These are phyloP conservation scores for Caenorhabditis brenneri DNA, from an alignment of 1,140 invertebrate species.

Conservation along the genomic window DNA sequence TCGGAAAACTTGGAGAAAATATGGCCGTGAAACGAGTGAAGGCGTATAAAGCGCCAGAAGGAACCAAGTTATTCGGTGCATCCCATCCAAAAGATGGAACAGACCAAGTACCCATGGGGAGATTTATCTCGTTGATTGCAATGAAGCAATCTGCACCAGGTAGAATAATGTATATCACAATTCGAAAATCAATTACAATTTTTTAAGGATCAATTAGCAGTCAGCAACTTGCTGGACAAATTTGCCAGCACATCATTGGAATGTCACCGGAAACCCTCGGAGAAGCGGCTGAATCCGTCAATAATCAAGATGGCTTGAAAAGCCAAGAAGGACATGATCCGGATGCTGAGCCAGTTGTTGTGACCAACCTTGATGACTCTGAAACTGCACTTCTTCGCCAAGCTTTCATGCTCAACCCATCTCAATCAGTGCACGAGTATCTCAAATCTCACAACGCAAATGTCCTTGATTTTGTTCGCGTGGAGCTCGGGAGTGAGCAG, in stretches of 20 bases:
- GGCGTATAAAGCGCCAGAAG: slow-evolving; percentile 48
- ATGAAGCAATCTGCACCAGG: slow-evolving; percentile 46
- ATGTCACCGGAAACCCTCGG: slow-evolving; percentile 66
- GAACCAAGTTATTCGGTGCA: slow-evolving; percentile 55
- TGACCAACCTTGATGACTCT: slow-evolving; percentile 62
- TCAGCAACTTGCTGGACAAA: slow-evolving; percentile 58
- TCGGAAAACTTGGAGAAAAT: slow-evolving; percentile 69
- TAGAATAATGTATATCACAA: slow-evolving; percentile 57
- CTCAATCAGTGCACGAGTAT: slow-evolving; percentile 65
- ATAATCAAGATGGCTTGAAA: background rate
- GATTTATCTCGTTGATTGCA: slow-evolving; percentile 62
- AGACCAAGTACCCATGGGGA: slow-evolving; percentile 59
- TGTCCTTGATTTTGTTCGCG: slow-evolving; percentile 62
- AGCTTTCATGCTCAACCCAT: slow-evolving; percentile 68
- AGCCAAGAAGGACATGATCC: slow-evolving; percentile 20
- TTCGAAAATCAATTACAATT: no score
- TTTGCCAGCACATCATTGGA: slow-evolving; percentile 70
- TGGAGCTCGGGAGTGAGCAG: slow-evolving; percentile 59
- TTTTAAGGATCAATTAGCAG: slow-evolving; percentile 13
- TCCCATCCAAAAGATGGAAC: slow-evolving; percentile 63
- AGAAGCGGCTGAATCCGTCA: slow-evolving; percentile 13
- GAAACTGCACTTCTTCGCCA: slow-evolving; percentile 66
- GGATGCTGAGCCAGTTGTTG: slow-evolving; percentile 23
- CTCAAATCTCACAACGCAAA: slow-evolving; percentile 62
- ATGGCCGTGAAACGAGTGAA: slow-evolving; percentile 58